Percentiles rank a stretch among this genome's conserved stretches.
Conservation (phyloP, 1,140 invertebrate species). For the Drosophila nikananu region DNA sequence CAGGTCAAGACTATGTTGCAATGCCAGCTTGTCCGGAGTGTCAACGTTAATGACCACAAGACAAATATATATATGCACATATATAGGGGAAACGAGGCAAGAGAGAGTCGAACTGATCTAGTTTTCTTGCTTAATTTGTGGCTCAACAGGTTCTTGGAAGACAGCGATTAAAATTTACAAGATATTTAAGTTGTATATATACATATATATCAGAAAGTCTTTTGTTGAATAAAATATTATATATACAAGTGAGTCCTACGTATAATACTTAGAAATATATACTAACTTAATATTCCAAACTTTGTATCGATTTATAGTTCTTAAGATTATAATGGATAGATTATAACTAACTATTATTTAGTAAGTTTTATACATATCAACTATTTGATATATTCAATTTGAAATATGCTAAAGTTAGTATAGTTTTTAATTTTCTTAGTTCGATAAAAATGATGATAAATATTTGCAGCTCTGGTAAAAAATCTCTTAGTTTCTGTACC, state of each 20-base stretch:
- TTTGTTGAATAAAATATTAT: neutral
- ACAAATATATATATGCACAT: slow-evolving; percentile 21
- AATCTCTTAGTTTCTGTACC: neutral
- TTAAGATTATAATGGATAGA: no score
- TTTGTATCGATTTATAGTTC: neutral
- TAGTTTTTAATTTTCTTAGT: no score
- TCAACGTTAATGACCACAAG: slow-evolving; percentile 54
- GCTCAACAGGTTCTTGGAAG: slow-evolving; percentile 21
- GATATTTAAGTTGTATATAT: neutral
- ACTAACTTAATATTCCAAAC: neutral
- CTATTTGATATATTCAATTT: no score
- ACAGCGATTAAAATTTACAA: neutral
- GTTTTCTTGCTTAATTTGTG: slow-evolving; percentile 23
- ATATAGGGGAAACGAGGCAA: neutral
- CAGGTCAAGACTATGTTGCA: slow-evolving; percentile 32
- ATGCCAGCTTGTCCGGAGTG: slow-evolving; percentile 22
- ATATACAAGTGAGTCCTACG: neutral
- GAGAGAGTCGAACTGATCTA: slow-evolving; percentile 26
- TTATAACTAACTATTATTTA: neutral
- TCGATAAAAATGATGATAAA: neutral
- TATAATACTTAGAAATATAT: no score
- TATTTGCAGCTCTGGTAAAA: neutral
- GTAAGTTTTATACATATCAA: neutral
- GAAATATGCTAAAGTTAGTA: no score
- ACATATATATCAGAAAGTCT: neutral